These are phyloP conservation scores for Alcis repandata DNA, from an alignment of 2,888 invertebrate genomes.

Conservation along the genomic window DNA sequence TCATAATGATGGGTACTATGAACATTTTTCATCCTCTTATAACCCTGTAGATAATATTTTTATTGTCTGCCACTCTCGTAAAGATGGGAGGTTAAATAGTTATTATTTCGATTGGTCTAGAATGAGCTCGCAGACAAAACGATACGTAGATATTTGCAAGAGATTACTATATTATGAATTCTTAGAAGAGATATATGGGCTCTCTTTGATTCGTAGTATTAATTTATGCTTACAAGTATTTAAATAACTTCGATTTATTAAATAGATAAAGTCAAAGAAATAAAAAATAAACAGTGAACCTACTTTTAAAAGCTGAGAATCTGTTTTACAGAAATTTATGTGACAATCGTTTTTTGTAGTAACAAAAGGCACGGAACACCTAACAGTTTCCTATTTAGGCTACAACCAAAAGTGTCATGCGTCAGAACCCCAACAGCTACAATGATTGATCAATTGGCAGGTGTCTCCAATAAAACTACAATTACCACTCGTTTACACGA, in stretches of 20 bases:
- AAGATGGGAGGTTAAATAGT: not conserved
- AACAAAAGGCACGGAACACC: not conserved
- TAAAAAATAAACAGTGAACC: not conserved
- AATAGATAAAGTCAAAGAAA: not conserved
- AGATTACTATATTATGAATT: not conserved
- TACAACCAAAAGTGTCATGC: constrained; percentile 2
- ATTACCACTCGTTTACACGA: constrained; percentile 30
- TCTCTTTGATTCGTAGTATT: not conserved
- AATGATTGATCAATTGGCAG: constrained; percentile 26
- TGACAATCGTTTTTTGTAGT: not conserved
- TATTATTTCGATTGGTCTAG: not conserved
- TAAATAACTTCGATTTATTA: not conserved
- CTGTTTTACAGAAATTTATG: not conserved
- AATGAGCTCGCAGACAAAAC: not conserved
- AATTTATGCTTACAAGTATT: not conserved
- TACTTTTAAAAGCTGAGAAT: not conserved
- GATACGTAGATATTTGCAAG: not conserved
- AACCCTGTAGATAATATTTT: too few species aligned
- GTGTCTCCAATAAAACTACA: constrained; percentile 12
- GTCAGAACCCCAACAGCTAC: constrained; percentile 30
- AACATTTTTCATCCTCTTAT: too few species aligned
- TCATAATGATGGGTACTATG: too few species aligned
- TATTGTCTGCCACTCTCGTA: too few species aligned
- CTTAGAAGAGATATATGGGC: not conserved
- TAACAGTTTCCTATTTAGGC: constrained; percentile 3